Conservation (phyloP, 2,797 vertebrate genomes). For the Chiroxiphia lanceolata region DNA sequence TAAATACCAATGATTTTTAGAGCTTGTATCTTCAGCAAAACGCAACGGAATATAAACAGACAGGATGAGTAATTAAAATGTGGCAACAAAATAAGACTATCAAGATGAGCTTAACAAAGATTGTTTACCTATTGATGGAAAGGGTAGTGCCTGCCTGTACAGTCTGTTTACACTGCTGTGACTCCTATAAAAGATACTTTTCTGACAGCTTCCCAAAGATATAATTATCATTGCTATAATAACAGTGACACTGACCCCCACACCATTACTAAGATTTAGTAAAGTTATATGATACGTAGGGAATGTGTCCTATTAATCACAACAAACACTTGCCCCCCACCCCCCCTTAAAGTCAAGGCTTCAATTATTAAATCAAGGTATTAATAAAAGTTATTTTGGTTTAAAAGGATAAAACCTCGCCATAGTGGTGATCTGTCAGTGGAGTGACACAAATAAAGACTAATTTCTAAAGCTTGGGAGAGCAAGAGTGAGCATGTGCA, state of each 20-base stretch:
- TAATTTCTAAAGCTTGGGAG: not conserved
- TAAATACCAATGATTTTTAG: constrained; percentile 75
- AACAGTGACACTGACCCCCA: constrained; percentile 43
- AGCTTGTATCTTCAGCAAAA: constrained; percentile 72
- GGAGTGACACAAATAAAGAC: not conserved
- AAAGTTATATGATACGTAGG: not conserved
- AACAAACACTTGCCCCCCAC: not conserved
- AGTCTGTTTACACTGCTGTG: constrained; percentile 38
- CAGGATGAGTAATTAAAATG: constrained; percentile 74
- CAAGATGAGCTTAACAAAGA: constrained; percentile 61
- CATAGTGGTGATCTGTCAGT: not conserved
- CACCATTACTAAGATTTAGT: not conserved
- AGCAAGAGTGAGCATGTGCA: not conserved
- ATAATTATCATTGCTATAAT: constrained; percentile 44
- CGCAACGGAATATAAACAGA: constrained; percentile 68
- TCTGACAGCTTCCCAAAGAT: constrained; percentile 31
- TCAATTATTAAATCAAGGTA: constrained; percentile 13
- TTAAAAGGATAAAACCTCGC: constrained; percentile 7
- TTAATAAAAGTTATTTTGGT: constrained; percentile 32
- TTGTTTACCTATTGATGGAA: constrained; percentile 55
- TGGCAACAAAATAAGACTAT: constrained; percentile 72
- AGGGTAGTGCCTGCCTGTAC: constrained; percentile 40
- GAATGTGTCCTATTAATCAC: not conserved
- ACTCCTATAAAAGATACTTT: constrained; percentile 44
- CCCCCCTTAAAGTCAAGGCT: not conserved